Percentiles rank a stretch among this genome's conserved stretches.
Evolutionary conservation across 2,797 vertebrate species (phyloP).

Genomic region (Smutsia gigantea): DNA sequence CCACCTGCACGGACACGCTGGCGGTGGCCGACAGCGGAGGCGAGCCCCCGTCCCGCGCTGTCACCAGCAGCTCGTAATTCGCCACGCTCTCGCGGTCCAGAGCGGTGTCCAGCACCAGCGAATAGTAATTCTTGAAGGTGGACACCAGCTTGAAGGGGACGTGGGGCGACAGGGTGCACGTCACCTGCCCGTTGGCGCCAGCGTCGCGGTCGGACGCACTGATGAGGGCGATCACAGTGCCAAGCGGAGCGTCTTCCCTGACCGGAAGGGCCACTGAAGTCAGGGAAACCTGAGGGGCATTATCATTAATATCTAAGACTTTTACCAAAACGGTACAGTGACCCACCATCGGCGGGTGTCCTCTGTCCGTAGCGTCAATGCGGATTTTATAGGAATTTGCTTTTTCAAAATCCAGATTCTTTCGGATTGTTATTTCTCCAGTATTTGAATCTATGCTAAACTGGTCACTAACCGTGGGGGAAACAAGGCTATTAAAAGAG

Average conservation of each 20-base stretch:
- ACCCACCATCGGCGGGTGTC: slow-evolving; percentile 66
- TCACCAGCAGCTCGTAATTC: slow-evolving; percentile 69
- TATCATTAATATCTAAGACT: slow-evolving; percentile 87
- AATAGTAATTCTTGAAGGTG: slow-evolving; percentile 87
- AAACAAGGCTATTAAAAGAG: no score
- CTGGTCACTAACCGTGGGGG: no score
- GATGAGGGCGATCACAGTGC: slow-evolving; percentile 88
- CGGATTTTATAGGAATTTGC: slow-evolving; percentile 58
- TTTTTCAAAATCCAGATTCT: slow-evolving; percentile 85
- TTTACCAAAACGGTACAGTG: slow-evolving; percentile 85
- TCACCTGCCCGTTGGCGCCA: slow-evolving; percentile 86
- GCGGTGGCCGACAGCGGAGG: background rate
- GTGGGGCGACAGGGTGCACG: slow-evolving; percentile 74
- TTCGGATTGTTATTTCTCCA: slow-evolving; percentile 77
- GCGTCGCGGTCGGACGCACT: slow-evolving; percentile 88
- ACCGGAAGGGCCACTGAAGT: slow-evolving; percentile 86
- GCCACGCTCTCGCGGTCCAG: background rate
- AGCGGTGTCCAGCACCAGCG: slow-evolving; percentile 82
- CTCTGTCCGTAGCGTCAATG: slow-evolving; percentile 80
- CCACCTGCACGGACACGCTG: slow-evolving; percentile 52
- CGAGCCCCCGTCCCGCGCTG: slow-evolving; percentile 31
- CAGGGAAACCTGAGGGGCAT: slow-evolving; percentile 87
- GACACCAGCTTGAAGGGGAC: slow-evolving; percentile 86
- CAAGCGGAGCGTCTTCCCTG: slow-evolving; percentile 85
- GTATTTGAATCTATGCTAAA: no score